Percentiles rank a stretch among this genome's conserved stretches.
Evolutionary conservation across 2,888 invertebrate species (phyloP).

Genomic region (Zootermopsis nevadensis): DNA sequence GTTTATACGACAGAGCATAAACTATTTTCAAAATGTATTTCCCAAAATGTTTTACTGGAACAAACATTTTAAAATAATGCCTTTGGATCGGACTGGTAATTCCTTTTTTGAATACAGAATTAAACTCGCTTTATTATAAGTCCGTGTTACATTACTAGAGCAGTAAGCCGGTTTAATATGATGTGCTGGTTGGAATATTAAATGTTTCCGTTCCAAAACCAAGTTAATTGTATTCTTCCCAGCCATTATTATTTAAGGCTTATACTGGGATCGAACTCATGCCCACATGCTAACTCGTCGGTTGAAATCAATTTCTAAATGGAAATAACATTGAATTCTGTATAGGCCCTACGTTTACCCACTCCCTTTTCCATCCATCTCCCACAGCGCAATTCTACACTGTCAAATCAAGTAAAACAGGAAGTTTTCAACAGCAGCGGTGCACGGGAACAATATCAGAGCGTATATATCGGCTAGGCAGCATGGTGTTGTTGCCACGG

Average conservation of each 20-base stretch:
- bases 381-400: not conserved
- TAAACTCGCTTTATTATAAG: not conserved
- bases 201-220: slow-evolving; percentile 37
- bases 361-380: not conserved
- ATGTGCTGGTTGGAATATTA: not conserved
- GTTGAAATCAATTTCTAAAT: slow-evolving; percentile 33
- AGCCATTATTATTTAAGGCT: slow-evolving; percentile 42
- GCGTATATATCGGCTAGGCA: not conserved
- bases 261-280: slow-evolving; percentile 25
- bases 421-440: not conserved
- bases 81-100: not conserved
- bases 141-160: not conserved
- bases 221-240: slow-evolving; percentile 42
- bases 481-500: no score
- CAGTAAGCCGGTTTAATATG: not conserved
- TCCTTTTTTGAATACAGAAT: not conserved
- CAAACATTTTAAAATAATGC: not conserved
- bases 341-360: no score
- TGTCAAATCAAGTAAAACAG: slow-evolving; percentile 20
- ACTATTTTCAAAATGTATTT: not conserved
- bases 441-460: not conserved
- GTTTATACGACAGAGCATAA: not conserved
- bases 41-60: not conserved
- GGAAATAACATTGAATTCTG: slow-evolving; percentile 21
- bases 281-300: slow-evolving; percentile 25